Evolutionary conservation across 2,113 vertebrate genomes (phyloP).

Genomic region (Siphamia tubifer): DNA sequence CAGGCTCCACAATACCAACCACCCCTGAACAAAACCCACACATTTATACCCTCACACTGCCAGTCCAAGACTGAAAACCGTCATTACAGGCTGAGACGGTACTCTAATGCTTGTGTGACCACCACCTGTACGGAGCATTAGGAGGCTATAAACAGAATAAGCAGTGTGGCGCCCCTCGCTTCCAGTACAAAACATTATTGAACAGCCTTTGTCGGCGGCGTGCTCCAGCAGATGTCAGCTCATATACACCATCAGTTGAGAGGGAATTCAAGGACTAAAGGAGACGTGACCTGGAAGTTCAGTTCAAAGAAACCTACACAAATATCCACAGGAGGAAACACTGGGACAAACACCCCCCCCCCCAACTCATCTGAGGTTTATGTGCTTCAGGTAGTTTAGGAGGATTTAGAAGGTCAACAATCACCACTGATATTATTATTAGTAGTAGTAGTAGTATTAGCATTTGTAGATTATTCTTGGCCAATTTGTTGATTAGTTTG

Average conservation of each 20-base stretch:
- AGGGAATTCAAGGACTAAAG: background rate
- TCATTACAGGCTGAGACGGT: background rate
- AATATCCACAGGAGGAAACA: too few relatives aligned
- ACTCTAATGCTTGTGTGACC: slow-evolving; percentile 3
- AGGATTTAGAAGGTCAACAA: too few relatives aligned
- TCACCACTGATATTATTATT: too few relatives aligned
- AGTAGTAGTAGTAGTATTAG: too few relatives aligned
- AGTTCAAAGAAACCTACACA: too few relatives aligned
- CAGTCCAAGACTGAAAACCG: background rate
- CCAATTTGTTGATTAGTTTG: too few relatives aligned
- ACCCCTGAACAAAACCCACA: background rate
- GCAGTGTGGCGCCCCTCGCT: background rate
- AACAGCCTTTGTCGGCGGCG: background rate
- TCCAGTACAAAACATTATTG: background rate
- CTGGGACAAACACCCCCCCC: too few relatives aligned
- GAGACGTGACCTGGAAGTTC: background rate
- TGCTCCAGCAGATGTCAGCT: background rate
- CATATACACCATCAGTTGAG: background rate
- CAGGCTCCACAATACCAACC: background rate
- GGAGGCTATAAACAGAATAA: background rate
- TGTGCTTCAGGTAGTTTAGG: too few relatives aligned
- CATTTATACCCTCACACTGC: background rate
- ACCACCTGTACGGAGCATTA: slow-evolving; percentile 1
- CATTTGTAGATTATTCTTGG: too few relatives aligned
- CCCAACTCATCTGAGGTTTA: too few relatives aligned